phyloP scores from a whole-genome alignment of 2,113 vertebrate genomes.

The Plecotus auritus region DNA sequence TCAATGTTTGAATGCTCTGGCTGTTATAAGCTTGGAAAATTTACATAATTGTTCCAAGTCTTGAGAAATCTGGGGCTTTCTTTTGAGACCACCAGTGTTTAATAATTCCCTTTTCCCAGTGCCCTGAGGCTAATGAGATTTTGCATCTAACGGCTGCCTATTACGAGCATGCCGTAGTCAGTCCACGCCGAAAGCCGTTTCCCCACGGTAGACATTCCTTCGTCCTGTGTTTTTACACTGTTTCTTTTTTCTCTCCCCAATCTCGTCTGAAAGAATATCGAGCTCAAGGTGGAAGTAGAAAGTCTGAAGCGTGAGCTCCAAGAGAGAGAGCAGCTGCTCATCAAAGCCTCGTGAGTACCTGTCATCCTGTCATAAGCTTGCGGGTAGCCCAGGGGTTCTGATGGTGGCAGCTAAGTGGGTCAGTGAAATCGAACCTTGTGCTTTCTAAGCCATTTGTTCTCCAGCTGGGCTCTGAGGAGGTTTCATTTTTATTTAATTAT shows the following conservation, averaged over 20 bases:
- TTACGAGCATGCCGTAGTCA: neutral
- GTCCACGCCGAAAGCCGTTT: rapidly evolving
- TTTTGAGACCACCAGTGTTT: slow-evolving; percentile 53
- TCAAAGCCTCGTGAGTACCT: slow-evolving; percentile 94
- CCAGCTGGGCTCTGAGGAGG: neutral
- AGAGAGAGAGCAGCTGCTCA: slow-evolving; percentile 93
- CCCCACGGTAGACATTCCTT: neutral
- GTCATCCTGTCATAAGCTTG: rapidly evolving
- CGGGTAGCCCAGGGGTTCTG: neutral
- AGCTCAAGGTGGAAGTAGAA: slow-evolving; percentile 97
- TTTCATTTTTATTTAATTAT: neutral
- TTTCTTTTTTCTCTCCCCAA: slow-evolving; percentile 22
- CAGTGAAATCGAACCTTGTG: neutral
- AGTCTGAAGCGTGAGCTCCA: slow-evolving; percentile 93
- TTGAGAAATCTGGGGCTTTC: slow-evolving; percentile 30
- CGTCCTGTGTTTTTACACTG: neutral
- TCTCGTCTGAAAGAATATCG: slow-evolving; percentile 89
- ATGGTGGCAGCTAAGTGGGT: neutral
- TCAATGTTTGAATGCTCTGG: slow-evolving; percentile 55
- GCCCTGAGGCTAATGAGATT: slow-evolving; percentile 14
- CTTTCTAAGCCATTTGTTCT: neutral
- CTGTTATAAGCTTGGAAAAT: slow-evolving; percentile 60
- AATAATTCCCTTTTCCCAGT: slow-evolving; percentile 40
- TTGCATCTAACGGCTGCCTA: slow-evolving; percentile 10
- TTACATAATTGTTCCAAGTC: slow-evolving; percentile 69